phyloP scores from a whole-genome alignment of 2,888 invertebrate genomes.

The Drosophila robusta region DNA sequence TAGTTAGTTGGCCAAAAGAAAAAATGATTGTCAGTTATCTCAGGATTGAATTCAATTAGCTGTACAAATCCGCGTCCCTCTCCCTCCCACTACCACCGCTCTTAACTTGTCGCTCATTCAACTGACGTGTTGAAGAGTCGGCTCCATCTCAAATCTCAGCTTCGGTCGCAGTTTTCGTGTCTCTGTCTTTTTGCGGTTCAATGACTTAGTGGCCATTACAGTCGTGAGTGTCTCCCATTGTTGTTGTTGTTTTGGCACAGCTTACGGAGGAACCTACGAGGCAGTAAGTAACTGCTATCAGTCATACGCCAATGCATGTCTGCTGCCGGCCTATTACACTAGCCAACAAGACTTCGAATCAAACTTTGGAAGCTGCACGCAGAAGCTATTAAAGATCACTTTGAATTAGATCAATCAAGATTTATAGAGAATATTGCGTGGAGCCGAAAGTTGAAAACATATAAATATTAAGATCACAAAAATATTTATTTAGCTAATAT shows the following conservation, averaged over 20 bases:
- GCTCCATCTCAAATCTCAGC: conserved; percentile 20
- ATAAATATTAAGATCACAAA: no score
- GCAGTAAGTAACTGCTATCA: conserved; percentile 66
- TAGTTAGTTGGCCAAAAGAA: conserved; percentile 28
- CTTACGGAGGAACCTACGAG: conserved; percentile 55
- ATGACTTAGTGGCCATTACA: conserved; percentile 67
- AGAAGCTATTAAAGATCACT: neutral
- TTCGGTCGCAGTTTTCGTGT: conserved; percentile 31
- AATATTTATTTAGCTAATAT: no score
- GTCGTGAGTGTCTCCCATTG: conserved; percentile 8
- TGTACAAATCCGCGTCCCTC: conserved; percentile 1
- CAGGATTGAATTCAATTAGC: conserved; percentile 59
- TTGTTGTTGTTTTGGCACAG: conserved; percentile 42
- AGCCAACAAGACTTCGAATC: conserved; percentile 22
- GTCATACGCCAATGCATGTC: conserved; percentile 74
- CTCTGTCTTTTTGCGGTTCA: conserved; percentile 60
- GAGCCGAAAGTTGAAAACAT: no score
- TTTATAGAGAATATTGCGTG: no score
- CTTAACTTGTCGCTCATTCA: conserved; percentile 20
- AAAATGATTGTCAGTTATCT: conserved; percentile 34
- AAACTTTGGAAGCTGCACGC: neutral
- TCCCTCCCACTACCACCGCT: neutral
- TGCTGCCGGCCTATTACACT: conserved; percentile 61
- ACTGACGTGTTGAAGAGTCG: conserved; percentile 34
- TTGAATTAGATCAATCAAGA: no score